phyloP scores from a whole-genome alignment of 2,113 vertebrate genomes.

The Plecturocebus donacophilus region DNA sequence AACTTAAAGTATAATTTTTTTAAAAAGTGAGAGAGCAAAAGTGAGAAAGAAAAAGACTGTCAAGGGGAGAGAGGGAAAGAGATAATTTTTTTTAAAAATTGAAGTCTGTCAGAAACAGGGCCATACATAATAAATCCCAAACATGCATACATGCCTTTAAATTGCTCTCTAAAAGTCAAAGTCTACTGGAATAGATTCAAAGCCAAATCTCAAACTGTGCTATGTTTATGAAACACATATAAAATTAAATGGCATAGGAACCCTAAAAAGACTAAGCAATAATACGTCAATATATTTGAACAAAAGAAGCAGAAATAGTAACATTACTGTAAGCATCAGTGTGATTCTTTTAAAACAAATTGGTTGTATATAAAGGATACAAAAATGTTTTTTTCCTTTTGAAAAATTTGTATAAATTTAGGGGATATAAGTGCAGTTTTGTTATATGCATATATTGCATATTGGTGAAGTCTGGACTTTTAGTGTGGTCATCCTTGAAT shows the following conservation, averaged over 20 bases:
- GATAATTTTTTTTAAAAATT: not conserved
- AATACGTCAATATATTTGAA: not conserved
- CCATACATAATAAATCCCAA: not conserved
- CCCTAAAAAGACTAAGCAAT: not conserved
- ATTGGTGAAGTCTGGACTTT: no score
- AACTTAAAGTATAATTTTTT: no score
- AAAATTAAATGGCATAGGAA: not conserved
- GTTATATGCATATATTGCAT: no score
- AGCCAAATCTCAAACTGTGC: not conserved
- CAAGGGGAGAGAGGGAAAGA: not conserved
- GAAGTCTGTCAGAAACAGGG: not conserved
- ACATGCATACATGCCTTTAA: not conserved
- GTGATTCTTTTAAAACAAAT: not conserved
- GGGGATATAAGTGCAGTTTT: no score
- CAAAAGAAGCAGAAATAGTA: not conserved
- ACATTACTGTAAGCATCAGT: not conserved
- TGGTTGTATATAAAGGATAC: not conserved
- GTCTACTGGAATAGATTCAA: not conserved
- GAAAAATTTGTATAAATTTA: not conserved
- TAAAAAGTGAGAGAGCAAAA: not conserved
- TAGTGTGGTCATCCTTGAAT: no score
- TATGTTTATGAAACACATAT: not conserved
- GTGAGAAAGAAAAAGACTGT: not conserved
- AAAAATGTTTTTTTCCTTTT: not conserved
- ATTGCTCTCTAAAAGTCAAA: not conserved